These are phyloP conservation scores for Drosophila teissieri DNA, from an alignment of 1,140 invertebrate genomes.

Conservation along the genomic window DNA sequence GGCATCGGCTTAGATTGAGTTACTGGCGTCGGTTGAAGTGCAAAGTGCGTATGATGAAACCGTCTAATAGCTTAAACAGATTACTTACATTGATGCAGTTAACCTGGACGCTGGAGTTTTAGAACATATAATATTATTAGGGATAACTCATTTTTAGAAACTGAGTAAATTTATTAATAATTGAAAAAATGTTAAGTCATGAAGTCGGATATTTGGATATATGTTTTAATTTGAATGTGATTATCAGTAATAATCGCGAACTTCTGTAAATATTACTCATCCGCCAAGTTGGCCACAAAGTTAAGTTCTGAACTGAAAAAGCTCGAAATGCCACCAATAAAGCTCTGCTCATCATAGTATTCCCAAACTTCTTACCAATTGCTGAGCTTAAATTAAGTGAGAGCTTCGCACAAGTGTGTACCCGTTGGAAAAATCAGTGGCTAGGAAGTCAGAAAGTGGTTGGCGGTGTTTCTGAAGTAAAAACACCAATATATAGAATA, in stretches of 20 bases:
- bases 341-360: background rate
- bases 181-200: too few species aligned
- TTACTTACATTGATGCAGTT: too few species aligned
- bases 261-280: too few species aligned
- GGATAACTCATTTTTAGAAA: too few species aligned
- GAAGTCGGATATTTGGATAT: too few species aligned
- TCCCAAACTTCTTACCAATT: slow-evolving; percentile 24
- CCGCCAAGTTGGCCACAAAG: too few species aligned
- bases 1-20: too few species aligned
- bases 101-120: too few species aligned
- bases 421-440: slow-evolving; percentile 19
- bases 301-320: slow-evolving; percentile 5
- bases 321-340: slow-evolving; percentile 9
- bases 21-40: background rate
- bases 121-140: too few species aligned
- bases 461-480: slow-evolving; percentile 11
- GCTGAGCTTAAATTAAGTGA: background rate
- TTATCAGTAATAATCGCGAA: too few species aligned
- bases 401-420: slow-evolving; percentile 37
- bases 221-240: too few species aligned
- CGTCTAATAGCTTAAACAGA: background rate
- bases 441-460: slow-evolving; percentile 12
- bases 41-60: background rate
- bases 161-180: too few species aligned
- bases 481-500: slow-evolving; percentile 57